A percentile compares a stretch with the other conserved stretches of the same genome.
Conservation (phyloP, 2,113 vertebrate species). For the Neodon shergylaensis region DNA sequence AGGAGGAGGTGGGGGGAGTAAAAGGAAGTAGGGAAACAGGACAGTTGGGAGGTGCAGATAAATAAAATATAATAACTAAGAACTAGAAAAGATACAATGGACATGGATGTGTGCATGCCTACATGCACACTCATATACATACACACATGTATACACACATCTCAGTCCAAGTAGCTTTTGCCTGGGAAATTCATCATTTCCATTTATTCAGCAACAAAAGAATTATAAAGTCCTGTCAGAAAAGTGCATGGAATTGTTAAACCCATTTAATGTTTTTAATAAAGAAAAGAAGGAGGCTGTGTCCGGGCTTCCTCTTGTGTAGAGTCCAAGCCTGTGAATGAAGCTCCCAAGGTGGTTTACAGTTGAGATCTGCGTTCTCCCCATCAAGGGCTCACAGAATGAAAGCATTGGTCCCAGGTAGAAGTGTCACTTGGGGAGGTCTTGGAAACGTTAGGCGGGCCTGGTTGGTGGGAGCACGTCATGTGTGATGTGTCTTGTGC, state of each 20-base stretch:
- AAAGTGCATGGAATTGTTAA: background rate
- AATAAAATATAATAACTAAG: background rate
- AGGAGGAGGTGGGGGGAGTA: background rate
- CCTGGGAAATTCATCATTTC: background rate
- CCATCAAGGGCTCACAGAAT: background rate
- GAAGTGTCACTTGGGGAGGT: background rate
- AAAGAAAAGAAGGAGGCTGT: background rate
- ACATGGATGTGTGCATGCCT: background rate
- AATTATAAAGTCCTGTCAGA: background rate
- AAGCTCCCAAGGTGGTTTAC: background rate
- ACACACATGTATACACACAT: background rate
- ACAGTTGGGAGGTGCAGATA: background rate
- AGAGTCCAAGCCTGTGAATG: background rate
- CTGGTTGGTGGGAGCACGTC: no score
- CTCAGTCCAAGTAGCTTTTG: background rate
- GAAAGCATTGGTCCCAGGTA: background rate
- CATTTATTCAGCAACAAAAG: background rate
- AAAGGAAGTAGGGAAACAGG: background rate
- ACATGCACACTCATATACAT: background rate
- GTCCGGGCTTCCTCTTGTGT: background rate
- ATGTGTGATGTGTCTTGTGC: background rate
- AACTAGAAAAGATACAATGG: background rate
- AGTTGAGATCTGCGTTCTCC: background rate
- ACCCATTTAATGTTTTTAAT: background rate
- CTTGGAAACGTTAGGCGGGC: background rate